Evolutionary conservation across 2,797 vertebrate genomes (phyloP).

Genomic region (Balearica regulorum): DNA sequence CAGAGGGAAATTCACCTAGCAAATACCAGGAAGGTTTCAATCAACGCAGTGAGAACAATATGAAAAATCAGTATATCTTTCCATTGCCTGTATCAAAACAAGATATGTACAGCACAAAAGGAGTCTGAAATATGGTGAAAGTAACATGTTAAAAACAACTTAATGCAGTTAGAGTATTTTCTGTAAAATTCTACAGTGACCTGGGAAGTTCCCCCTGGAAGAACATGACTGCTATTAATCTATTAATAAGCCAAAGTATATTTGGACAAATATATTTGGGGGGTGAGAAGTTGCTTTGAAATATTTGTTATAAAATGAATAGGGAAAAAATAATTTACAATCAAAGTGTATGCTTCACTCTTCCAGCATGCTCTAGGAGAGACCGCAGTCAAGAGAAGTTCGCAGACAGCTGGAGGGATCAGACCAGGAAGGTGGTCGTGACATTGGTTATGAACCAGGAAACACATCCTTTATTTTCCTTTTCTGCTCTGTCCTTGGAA

Average conservation of each 20-base stretch:
- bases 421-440: background rate
- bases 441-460: background rate
- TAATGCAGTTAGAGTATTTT: background rate
- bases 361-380: background rate
- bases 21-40: background rate
- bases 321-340: background rate
- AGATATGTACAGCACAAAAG: background rate
- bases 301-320: background rate
- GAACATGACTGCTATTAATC: background rate
- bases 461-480: background rate
- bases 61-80: background rate
- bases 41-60: background rate
- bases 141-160: background rate
- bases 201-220: background rate
- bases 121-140: background rate
- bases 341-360: background rate
- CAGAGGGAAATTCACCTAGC: background rate
- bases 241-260: background rate
- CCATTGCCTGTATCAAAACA: background rate
- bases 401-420: rapidly evolving
- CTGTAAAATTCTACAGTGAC: background rate
- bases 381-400: background rate
- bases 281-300: background rate
- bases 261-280: background rate
- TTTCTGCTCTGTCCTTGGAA: background rate